Evolutionary conservation across 2,113 vertebrate genomes (phyloP), one percentile per base, ranked within the genome.

Genomic region (Megaleporinus macrocephalus): DNA sequence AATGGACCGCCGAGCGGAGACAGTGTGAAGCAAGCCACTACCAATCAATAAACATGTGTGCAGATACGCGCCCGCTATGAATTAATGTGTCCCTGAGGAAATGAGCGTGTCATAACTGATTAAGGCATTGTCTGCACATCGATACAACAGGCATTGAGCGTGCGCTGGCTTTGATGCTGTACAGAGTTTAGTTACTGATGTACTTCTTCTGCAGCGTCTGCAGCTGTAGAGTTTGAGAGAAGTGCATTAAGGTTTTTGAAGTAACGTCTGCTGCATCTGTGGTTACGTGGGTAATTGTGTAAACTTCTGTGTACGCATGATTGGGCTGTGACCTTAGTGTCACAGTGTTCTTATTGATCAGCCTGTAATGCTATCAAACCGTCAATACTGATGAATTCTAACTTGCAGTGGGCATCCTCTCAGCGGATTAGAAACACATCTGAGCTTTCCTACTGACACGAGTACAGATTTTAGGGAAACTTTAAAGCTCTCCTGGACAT

Each of bases 1-100:
- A 78, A 87, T 83, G 86, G 87, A 83, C 84, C 83, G 83, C 87
- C 68, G 91, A 26, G 47, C 87, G 65, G 53, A 63, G 79, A 12
- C 84, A 29, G 66, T 47, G 71, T 69, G 41, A 65, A 59, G 51
- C 49, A 33, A 53, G 59, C 55, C 71, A 69, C 36, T 51, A 86
- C 86, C 91, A 87, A 92, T 94, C 93, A 90, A 93, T 93, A 92
- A 59, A 81, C 87, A 83, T 89, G 87, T 90, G 89, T 88, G 87
- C 87, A 80, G 81, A 92, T 84, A 86, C 91, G 89, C 78, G 87
- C 83, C 2, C 86, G 82, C 88, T 88, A 89, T 86, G 88, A 91
- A 90, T 89, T 91, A 90, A 92, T 92, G 89, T 82, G 88, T 91
- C 90, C 90, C 90, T 79, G 49, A 87, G 90, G 92, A 87, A 78